phyloP scores from a whole-genome alignment of 2,888 invertebrate genomes.

The Geophilus truncorum region DNA sequence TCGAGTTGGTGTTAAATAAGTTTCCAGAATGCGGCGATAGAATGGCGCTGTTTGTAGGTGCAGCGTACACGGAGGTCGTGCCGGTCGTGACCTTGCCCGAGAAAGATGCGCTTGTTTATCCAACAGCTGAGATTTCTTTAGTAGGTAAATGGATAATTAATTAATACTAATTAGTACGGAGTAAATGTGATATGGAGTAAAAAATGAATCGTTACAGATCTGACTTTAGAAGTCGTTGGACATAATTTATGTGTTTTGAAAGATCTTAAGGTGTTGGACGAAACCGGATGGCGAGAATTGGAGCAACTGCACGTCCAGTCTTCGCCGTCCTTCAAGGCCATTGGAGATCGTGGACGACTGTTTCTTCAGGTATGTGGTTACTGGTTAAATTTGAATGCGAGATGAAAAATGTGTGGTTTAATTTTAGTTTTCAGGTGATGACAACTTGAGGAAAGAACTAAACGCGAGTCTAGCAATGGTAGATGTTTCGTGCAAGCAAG shows the following conservation, averaged over 20 bases:
- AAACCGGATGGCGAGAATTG: background rate
- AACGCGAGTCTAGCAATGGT: background rate
- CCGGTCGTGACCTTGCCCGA: constrained; percentile 80
- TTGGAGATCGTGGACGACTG: background rate
- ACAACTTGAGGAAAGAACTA: background rate
- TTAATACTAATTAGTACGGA: background rate
- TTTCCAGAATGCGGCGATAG: constrained; percentile 61
- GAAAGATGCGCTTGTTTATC: constrained; percentile 81
- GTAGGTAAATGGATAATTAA: constrained; percentile 55
- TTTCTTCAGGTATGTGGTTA: background rate
- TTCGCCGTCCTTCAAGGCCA: background rate
- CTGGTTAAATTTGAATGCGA: background rate
- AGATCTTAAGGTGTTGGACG: background rate
- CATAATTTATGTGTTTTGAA: constrained; percentile 16
- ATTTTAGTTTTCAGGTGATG: background rate
- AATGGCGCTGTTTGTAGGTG: constrained; percentile 69
- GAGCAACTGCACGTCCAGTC: background rate
- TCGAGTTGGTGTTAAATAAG: background rate
- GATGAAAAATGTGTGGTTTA: background rate
- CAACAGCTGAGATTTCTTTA: constrained; percentile 77
- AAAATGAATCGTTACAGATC: no score
- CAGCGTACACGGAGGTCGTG: constrained; percentile 66
- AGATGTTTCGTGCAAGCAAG: background rate
- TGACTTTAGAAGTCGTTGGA: background rate
- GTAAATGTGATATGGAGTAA: no score